These are phyloP conservation scores for Epizoanthus illoricatus DNA, from an alignment of 92 coral and sea anemone species.

Conservation along the genomic window DNA sequence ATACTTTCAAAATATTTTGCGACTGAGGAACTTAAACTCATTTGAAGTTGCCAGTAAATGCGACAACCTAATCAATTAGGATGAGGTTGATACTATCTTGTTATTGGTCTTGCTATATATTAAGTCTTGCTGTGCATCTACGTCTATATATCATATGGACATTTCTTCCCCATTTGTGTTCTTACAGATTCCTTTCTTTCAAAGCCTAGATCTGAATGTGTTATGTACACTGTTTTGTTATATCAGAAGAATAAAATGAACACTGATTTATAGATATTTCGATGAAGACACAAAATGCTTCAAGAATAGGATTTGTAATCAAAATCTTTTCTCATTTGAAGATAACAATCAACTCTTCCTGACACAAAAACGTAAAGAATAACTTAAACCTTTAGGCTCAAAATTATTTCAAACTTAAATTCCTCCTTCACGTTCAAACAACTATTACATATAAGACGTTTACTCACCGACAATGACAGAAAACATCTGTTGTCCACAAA, in stretches of 20 bases:
- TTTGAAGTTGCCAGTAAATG: background rate
- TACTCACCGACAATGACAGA: conserved; percentile 13
- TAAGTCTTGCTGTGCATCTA: conserved; percentile 12
- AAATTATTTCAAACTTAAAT: background rate
- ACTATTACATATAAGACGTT: background rate
- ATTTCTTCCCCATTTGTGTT: background rate
- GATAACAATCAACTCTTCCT: conserved; percentile 22
- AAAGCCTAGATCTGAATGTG: background rate
- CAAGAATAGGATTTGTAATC: background rate
- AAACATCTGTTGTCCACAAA: background rate
- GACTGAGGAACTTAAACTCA: background rate
- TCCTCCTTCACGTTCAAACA: background rate
- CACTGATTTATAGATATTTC: background rate
- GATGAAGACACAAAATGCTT: background rate
- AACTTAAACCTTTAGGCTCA: background rate
- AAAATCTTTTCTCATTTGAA: background rate
- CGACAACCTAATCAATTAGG: background rate
- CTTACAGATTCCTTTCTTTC: background rate
- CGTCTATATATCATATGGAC: background rate
- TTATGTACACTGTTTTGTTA: background rate
- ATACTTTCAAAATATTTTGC: background rate
- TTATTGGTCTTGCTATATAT: background rate
- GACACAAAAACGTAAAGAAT: background rate
- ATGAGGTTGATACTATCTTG: background rate
- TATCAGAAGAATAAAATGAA: background rate